These are phyloP conservation scores for Pontoporia blainvillei DNA, from an alignment of 2,113 vertebrate genomes.

Conservation along the genomic window DNA sequence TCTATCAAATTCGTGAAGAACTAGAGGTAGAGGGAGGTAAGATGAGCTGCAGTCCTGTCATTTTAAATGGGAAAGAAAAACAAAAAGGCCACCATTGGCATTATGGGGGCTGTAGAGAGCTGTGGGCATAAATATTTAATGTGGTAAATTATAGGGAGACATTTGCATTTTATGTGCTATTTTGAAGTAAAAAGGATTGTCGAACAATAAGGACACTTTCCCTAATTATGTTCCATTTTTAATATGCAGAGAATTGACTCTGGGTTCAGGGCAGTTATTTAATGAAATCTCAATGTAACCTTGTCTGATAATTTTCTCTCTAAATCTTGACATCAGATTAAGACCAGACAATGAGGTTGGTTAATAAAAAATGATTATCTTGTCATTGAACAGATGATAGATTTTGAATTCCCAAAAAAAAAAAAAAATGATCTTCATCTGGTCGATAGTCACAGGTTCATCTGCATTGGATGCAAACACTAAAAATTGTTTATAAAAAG, in stretches of 20 bases:
- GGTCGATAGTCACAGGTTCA: neutral
- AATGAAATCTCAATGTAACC: slow-evolving; percentile 47
- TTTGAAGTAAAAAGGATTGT: slow-evolving; percentile 62
- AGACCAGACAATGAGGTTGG: slow-evolving; percentile 15
- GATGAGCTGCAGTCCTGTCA: neutral
- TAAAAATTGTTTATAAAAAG: neutral
- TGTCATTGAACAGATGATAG: neutral
- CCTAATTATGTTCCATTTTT: slow-evolving; percentile 70
- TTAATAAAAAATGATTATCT: slow-evolving; percentile 19
- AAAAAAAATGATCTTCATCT: neutral
- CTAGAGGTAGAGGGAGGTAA: neutral
- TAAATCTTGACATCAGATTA: slow-evolving; percentile 37
- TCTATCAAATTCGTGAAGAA: slow-evolving; percentile 18
- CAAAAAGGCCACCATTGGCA: slow-evolving; percentile 24
- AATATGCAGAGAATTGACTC: slow-evolving; percentile 55
- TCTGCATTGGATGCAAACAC: neutral
- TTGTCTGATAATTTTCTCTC: slow-evolving; percentile 4
- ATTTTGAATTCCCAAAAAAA: neutral
- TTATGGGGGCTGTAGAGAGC: slow-evolving; percentile 44
- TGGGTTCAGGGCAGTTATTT: slow-evolving; percentile 25
- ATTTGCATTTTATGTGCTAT: slow-evolving; percentile 76
- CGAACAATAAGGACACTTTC: slow-evolving; percentile 74
- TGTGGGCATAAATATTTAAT: slow-evolving; percentile 76
- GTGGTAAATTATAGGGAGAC: slow-evolving; percentile 64
- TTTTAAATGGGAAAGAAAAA: slow-evolving; percentile 53